These are phyloP conservation scores for Microctenopoma steveboyesi DNA, from an alignment of 2,797 vertebrate genomes.

Conservation along the genomic window DNA sequence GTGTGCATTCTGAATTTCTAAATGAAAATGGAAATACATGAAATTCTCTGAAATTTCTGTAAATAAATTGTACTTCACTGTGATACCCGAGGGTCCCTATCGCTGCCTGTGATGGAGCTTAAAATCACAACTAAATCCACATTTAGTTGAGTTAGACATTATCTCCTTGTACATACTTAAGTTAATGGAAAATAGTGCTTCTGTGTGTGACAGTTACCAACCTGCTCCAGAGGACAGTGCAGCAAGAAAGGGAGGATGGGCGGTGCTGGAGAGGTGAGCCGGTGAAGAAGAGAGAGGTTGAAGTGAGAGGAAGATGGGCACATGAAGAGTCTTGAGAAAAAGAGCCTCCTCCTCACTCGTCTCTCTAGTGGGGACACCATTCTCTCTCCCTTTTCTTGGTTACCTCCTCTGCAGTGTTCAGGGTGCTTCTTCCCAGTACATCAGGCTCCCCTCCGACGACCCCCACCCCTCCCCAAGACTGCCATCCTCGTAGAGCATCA, in stretches of 20 bases:
- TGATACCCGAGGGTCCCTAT: conserved; percentile 9
- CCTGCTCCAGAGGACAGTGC: conserved; percentile 51
- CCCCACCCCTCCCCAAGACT: conserved; percentile 48
- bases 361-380: conserved; percentile 72
- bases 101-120: conserved; percentile 35
- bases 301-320: conserved; percentile 76
- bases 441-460: conserved; percentile 78
- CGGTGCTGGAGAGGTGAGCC: conserved; percentile 66
- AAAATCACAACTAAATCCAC: conserved; percentile 54
- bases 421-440: conserved; percentile 84
- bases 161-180: conserved; percentile 68
- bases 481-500: conserved; percentile 76
- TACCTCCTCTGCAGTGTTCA: conserved; percentile 51
- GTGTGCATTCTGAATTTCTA: conserved; percentile 36
- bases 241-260: conserved; percentile 52
- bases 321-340: conserved; percentile 77
- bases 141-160: conserved; percentile 61
- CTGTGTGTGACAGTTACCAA: conserved; percentile 68
- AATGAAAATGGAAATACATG: conserved; percentile 18
- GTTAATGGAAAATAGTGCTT: conserved; percentile 67
- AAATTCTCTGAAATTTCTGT: conserved; percentile 16
- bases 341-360: conserved; percentile 70
- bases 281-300: conserved; percentile 70
- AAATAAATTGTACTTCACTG: not conserved
- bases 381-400: conserved; percentile 59